Evolutionary conservation across 1,140 invertebrate genomes (phyloP), one percentile per base, ranked within the genome.

Genomic region (Drosophila ambigua): DNA sequence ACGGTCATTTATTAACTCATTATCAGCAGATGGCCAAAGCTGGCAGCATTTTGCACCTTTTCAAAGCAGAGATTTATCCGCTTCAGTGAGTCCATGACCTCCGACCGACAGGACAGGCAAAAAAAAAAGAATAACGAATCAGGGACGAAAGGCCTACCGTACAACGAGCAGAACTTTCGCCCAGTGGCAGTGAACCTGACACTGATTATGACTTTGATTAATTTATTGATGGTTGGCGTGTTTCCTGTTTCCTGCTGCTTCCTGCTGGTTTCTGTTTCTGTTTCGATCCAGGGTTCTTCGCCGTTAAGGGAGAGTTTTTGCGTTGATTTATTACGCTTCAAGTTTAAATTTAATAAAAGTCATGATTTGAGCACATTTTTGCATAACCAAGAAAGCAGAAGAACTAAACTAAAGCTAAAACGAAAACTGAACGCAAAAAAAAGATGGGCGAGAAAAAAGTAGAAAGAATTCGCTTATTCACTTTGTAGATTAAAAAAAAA

Each of bases 221-320:
- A 90, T 90, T 90, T 90, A 90, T 90, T 90, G 88, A 90, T 89
- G 90, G 88, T 88, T 90, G 80, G 80, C 88, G 89, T 90, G 88
- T 79, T 88, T 90, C 83, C 78, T 75, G 84, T 73, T 80, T 74
- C 69, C 72, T 46, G 59, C 61, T 49, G 16, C 16, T 46, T 52
- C 39, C 8, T n/a, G 16, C 50, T 26, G 53, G 39, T 2, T 50
- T 11, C 8, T 54, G n/a, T 28, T 52, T 43, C 68, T 64, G 48
- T 52, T 65, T 64, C 45, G 55, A 63, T 67, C 28, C 55, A 31
- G 51, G 35, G 24, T 57, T 57, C 68, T 53, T 31, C 23, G 53
- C 23, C 72, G 60, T 75, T 67, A 67, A 75, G 62, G 48, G 44
- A 26, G 43, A 28, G n/a, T 71, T n/a, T 24, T 5, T 59, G 8